Percentiles rank a stretch among this genome's conserved stretches.
phyloP scores from a whole-genome alignment of 2,113 vertebrate species.

The Lethenteron reissneri region DNA sequence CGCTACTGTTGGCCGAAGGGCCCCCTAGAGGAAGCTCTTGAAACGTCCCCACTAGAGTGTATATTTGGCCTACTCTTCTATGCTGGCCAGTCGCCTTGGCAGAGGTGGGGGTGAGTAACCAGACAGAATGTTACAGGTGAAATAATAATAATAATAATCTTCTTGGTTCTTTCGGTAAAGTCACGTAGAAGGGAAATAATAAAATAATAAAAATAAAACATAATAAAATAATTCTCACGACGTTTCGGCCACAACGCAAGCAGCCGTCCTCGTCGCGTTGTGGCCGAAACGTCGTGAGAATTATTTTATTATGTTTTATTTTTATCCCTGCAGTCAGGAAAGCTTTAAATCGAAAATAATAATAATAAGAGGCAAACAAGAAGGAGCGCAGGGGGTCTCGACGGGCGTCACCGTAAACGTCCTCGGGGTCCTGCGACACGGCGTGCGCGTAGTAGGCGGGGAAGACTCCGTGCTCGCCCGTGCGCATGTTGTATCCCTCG shows the following conservation, averaged over 20 bases:
- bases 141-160: not conserved
- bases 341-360: too few species aligned
- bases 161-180: too few species aligned
- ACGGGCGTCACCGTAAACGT: constrained; percentile 32
- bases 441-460: constrained; percentile 84
- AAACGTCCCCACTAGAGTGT: not conserved
- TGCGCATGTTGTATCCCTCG: constrained; percentile 91
- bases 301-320: too few species aligned
- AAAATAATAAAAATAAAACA: too few species aligned
- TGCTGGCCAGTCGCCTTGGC: not conserved
- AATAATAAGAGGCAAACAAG: not conserved
- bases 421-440: constrained; percentile 54
- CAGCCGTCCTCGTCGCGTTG: too few species aligned
- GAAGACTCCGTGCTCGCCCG: constrained; percentile 54
- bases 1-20: constrained; percentile 21
- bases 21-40: not conserved
- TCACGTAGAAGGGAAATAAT: too few species aligned
- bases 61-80: not conserved
- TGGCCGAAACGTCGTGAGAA: too few species aligned
- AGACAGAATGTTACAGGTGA: not conserved
- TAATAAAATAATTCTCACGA: too few species aligned
- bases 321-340: too few species aligned
- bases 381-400: not conserved
- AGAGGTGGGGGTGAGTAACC: not conserved
- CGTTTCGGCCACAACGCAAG: too few species aligned